Conservation (phyloP, 1,140 invertebrate species). For the Argopecten irradians region DNA sequence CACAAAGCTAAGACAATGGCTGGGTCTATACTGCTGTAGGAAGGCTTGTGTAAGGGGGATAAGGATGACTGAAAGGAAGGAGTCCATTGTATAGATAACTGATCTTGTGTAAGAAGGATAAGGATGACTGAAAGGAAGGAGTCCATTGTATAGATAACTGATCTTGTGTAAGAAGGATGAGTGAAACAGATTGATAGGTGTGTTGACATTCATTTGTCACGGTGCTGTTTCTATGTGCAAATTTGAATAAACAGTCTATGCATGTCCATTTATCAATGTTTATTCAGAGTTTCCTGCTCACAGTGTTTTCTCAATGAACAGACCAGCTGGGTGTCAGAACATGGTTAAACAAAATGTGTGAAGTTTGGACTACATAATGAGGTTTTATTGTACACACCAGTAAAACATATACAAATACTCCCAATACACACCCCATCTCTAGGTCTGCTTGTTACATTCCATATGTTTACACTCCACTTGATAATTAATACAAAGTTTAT, state of each 20-base stretch:
- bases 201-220: not conserved
- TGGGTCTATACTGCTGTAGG: too few species aligned
- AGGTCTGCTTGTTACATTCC: not conserved
- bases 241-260: not conserved
- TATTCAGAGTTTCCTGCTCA: not conserved
- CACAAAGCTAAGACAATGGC: too few species aligned
- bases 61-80: too few species aligned
- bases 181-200: not conserved
- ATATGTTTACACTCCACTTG: not conserved
- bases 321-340: not conserved
- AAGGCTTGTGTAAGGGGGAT: too few species aligned
- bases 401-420: not conserved
- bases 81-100: not conserved
- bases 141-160: not conserved
- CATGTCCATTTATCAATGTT: not conserved
- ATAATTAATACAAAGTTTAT: not conserved
- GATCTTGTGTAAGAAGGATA: too few species aligned
- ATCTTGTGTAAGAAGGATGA: not conserved
- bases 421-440: not conserved
- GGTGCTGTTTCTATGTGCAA: not conserved
- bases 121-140: too few species aligned
- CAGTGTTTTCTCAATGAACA: not conserved
- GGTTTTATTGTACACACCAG: not conserved
- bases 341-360: not conserved
- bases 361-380: not conserved